These are phyloP conservation scores for Rhagonycha lutea DNA, from an alignment of 2,888 invertebrate species.

Conservation along the genomic window DNA sequence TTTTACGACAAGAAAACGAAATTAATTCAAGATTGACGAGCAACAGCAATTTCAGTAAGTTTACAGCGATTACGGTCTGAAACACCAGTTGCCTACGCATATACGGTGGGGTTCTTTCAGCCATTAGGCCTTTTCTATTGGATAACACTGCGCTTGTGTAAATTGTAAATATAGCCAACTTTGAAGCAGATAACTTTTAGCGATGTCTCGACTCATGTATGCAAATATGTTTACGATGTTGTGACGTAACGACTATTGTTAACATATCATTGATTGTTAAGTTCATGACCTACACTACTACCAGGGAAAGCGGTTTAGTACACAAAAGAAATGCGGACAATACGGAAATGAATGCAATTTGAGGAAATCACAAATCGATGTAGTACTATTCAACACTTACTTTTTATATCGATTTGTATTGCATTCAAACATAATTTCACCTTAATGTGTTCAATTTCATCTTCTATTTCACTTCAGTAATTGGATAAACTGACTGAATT, in stretches of 20 bases:
- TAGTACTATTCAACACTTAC: conserved; percentile 34
- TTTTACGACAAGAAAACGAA: conserved; percentile 20
- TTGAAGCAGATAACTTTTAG: conserved; percentile 28
- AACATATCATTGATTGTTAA: conserved; percentile 56
- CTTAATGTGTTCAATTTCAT: conserved; percentile 24
- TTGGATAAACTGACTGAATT: not conserved
- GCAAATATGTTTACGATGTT: conserved; percentile 54
- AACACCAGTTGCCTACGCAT: conserved; percentile 42
- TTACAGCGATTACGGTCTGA: conserved; percentile 19
- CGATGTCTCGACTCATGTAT: conserved; percentile 42
- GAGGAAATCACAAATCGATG: conserved; percentile 35
- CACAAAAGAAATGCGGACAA: conserved; percentile 38
- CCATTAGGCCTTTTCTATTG: conserved; percentile 49
- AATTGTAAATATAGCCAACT: conserved; percentile 34
- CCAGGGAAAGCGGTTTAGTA: conserved; percentile 53
- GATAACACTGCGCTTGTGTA: conserved; percentile 41
- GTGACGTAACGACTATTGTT: conserved; percentile 55
- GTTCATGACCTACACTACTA: conserved; percentile 55
- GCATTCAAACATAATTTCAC: conserved; percentile 22
- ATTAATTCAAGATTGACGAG: conserved; percentile 22
- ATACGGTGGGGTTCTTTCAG: conserved; percentile 41
- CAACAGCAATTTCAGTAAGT: conserved; percentile 4
- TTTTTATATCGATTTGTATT: conserved; percentile 35
- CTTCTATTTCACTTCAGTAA: conserved; percentile 1
- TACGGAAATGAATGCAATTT: conserved; percentile 38